These are phyloP conservation scores for Actinernus sp. DNA, from an alignment of 92 coral and sea anemone genomes.

Conservation along the genomic window DNA sequence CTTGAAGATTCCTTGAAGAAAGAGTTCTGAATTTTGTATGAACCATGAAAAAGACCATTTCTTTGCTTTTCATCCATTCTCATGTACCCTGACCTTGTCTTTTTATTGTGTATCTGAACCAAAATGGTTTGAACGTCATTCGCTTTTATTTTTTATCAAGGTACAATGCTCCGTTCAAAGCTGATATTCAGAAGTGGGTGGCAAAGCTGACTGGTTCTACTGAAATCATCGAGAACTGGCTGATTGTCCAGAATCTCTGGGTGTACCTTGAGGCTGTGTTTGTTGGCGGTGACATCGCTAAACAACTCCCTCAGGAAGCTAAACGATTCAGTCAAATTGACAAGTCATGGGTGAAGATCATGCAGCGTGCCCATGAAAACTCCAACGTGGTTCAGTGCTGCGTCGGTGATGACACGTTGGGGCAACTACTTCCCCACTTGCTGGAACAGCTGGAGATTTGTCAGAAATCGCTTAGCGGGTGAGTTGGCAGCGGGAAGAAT, in stretches of 20 bases:
- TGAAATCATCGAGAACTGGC: constrained; percentile 98
- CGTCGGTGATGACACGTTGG: constrained; percentile 96
- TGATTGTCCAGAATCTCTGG: constrained; percentile 80
- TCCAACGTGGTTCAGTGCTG: constrained; percentile 98
- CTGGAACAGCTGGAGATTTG: constrained; percentile 98
- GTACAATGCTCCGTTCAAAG: constrained; percentile 97
- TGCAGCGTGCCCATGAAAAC: constrained; percentile 97
- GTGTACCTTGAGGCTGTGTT: constrained; percentile 97
- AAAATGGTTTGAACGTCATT: too few species aligned
- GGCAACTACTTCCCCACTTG: constrained; percentile 92
- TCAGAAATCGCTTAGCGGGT: constrained; percentile 99
- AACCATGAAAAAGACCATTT: too few species aligned
- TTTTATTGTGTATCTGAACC: too few species aligned
- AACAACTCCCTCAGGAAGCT: constrained; percentile 91
- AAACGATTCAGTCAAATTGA: constrained; percentile 91
- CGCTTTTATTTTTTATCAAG: constrained; percentile 34
- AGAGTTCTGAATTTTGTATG: too few species aligned
- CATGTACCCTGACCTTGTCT: too few species aligned
- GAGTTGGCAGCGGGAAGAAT: too few species aligned
- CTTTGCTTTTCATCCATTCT: too few species aligned
- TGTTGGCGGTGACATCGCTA: constrained; percentile 99
- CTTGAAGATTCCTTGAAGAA: too few species aligned
- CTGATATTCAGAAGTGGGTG: constrained; percentile 98
- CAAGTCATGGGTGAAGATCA: constrained; percentile 99
- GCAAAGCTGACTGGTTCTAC: constrained; percentile 99